These are phyloP conservation scores for Tuberolachnus salignus DNA, from an alignment of 2,888 invertebrate species.

Conservation along the genomic window DNA sequence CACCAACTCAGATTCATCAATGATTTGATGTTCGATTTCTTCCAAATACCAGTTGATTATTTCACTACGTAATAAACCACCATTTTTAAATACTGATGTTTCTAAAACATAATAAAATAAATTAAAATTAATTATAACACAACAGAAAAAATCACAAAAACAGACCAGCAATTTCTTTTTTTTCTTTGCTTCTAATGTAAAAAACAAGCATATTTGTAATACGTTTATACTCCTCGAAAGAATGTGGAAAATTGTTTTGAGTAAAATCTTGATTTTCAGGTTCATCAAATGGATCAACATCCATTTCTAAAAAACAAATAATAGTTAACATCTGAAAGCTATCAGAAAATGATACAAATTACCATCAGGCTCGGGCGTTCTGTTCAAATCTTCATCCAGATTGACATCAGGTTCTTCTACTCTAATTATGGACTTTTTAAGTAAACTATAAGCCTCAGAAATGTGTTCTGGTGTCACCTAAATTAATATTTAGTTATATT, in stretches of 20 bases:
- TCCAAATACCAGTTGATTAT: constrained; percentile 93
- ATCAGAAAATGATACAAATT: constrained; percentile 14
- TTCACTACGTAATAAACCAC: constrained; percentile 63
- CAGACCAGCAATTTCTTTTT: constrained; percentile 57
- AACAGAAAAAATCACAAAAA: constrained; percentile 1
- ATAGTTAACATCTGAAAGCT: neutral
- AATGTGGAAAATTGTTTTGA: constrained; percentile 79
- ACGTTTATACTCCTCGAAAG: constrained; percentile 92
- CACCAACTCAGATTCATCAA: constrained; percentile 87
- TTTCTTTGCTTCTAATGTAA: constrained; percentile 85
- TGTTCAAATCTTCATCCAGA: constrained; percentile 74
- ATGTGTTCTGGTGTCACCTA: constrained; percentile 71
- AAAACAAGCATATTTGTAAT: constrained; percentile 90
- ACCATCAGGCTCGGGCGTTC: constrained; percentile 26
- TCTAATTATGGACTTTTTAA: constrained; percentile 95
- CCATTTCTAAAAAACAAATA: constrained; percentile 32
- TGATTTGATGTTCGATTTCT: constrained; percentile 84
- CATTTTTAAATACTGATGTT: constrained; percentile 5
- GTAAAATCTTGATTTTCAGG: constrained; percentile 35
- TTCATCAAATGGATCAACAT: constrained; percentile 34
- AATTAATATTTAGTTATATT: neutral
- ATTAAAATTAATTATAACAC: neutral
- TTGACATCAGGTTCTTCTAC: constrained; percentile 98
- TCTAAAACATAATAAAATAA: constrained; percentile 38
- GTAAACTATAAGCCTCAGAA: constrained; percentile 84